These are phyloP conservation scores for Calameuta idolon DNA, from an alignment of 2,888 invertebrate species.

Conservation along the genomic window DNA sequence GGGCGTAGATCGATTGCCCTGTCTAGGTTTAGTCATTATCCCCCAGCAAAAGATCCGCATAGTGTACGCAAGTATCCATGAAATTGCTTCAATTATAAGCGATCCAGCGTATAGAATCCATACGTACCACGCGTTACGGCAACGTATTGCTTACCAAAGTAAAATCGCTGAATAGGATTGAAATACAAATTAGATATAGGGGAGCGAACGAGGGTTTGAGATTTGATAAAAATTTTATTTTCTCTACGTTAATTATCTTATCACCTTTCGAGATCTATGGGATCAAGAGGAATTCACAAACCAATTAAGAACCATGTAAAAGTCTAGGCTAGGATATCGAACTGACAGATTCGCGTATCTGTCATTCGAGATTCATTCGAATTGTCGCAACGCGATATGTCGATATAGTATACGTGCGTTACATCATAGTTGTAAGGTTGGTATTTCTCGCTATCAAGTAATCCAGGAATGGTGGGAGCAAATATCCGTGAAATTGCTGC, in stretches of 20 bases:
- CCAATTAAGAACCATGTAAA: neutral
- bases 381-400: neutral
- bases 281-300: neutral
- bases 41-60: slow-evolving; percentile 32
- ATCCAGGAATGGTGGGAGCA: slow-evolving; percentile 5
- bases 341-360: neutral
- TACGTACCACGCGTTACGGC: neutral
- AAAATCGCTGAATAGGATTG: neutral
- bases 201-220: no score
- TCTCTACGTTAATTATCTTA: neutral
- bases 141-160: neutral
- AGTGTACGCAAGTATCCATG: slow-evolving; percentile 26
- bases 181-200: neutral
- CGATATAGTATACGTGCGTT: neutral
- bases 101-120: slow-evolving; percentile 7
- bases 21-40: slow-evolving; percentile 31
- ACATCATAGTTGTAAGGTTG: neutral
- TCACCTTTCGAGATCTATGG: neutral
- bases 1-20: slow-evolving; percentile 49
- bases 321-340: neutral
- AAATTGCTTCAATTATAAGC: slow-evolving; percentile 38
- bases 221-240: neutral
- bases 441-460: neutral
- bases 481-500: slow-evolving; percentile 42
- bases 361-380: no score